A percentile compares a stretch with the other conserved stretches of the same genome.
phyloP scores from a whole-genome alignment of 2,113 vertebrate species.

The Tichodroma muraria region DNA sequence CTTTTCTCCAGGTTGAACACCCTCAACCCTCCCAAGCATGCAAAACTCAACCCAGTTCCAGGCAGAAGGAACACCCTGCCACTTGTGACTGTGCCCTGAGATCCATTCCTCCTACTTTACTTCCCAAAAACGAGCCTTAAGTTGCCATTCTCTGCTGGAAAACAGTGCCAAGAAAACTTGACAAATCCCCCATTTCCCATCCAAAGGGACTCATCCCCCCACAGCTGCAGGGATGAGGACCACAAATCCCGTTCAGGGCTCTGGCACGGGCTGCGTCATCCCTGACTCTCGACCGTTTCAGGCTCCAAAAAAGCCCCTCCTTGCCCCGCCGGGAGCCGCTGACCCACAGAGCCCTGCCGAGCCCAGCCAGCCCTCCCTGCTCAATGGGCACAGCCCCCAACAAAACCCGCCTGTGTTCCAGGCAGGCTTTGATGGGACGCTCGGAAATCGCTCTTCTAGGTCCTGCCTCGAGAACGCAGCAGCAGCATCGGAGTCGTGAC shows the following conservation, averaged over 20 bases:
- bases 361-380: conserved; percentile 60
- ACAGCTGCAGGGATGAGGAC: not conserved
- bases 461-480: conserved; percentile 46
- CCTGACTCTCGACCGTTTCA: conserved; percentile 21
- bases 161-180: not conserved
- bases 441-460: conserved; percentile 53
- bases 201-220: not conserved
- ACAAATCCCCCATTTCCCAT: not conserved
- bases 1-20: not conserved
- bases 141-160: accelerated
- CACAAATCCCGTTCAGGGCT: conserved; percentile 48
- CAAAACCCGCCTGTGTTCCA: conserved; percentile 58
- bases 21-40: not conserved
- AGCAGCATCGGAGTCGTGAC: conserved; percentile 69
- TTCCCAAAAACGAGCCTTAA: not conserved
- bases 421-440: conserved; percentile 24
- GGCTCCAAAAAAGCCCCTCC: not conserved
- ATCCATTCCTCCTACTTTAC: not conserved
- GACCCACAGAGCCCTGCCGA: conserved; percentile 53
- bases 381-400: conserved; percentile 39
- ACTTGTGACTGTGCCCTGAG: not conserved
- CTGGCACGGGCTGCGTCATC: conserved; percentile 45
- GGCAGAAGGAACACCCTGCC: not conserved
- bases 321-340: conserved; percentile 47
- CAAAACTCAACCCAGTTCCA: not conserved